Base-by-base conservation (phyloP, 2,113 vertebrate genomes). In the Gadus macrocephalus region DNA sequence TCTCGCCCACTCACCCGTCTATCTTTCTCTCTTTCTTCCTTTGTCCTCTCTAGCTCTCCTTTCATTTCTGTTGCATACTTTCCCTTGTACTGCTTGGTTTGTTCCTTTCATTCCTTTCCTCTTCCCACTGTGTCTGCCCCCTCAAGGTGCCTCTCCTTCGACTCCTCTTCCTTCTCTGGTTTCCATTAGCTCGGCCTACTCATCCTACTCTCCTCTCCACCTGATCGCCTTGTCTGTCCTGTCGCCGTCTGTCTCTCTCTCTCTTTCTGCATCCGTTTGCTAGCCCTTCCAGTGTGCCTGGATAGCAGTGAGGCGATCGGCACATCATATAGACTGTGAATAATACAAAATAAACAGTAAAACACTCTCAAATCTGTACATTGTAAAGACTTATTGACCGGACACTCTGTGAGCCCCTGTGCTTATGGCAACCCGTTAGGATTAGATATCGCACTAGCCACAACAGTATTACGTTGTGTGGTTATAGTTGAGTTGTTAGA, bases 351-450 rank as follows among this genome's bases (percentile, higher is more conserved):
- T 63, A 73, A 56, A 77, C 70, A 73, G 42, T 49, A 8, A 49
- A 49, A 49, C 42, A 49, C 42, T 49, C 42, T 9, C 8, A 49
- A 49, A 49, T 49, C 42, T 9, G 12, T 49, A 49, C 42, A 49
- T 49, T 49, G 70, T 22, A 67, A 25, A 25, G 1, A 64, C 59
- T 77, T 87, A 89, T 90, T 85, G 88, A 89, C 89, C 89, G 67
- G 17, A 87, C 80, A 88, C 86, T 85, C 82, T 49, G 42, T 49
- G 12, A 49, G 5, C 42, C 12, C 42, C 67, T 85, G 73, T 68
- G 76, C 65, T 78, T 19, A 65, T 77, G 76, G 83, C 87, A 89
- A 74, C 81, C 83, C 84, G 85, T 77, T 58, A 68, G 78, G 8
- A 49, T 49, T 69, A 70, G 79, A 83, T 76, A 74, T 31, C 63